phyloP scores from a whole-genome alignment of 2,113 vertebrate species.

The Salvelinus fontinalis region DNA sequence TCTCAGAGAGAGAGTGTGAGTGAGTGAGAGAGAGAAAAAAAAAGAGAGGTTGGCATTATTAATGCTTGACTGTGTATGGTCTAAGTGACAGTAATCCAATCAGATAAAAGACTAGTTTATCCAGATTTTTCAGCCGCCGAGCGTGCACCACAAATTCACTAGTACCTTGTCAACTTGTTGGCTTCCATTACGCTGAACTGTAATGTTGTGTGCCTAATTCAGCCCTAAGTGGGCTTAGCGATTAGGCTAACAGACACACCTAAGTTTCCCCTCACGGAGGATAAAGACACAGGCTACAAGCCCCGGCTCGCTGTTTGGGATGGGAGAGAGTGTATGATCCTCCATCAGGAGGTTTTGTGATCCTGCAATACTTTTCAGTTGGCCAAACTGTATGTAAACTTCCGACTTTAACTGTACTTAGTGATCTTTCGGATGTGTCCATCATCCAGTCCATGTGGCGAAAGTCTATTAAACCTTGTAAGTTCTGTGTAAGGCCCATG shows the following conservation, averaged over 20 bases:
- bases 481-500: background rate
- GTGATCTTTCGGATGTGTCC: no score
- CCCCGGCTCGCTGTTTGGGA: background rate
- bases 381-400: background rate
- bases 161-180: slow-evolving; percentile 56
- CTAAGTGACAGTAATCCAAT: slow-evolving; percentile 61
- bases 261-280: slow-evolving; percentile 42
- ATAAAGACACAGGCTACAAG: slow-evolving; percentile 22
- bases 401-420: no score
- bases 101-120: slow-evolving; percentile 64
- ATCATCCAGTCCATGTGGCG: no score
- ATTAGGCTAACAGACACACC: slow-evolving; percentile 40
- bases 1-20: background rate
- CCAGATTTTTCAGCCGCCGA: slow-evolving; percentile 48
- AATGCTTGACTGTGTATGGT: slow-evolving; percentile 33
- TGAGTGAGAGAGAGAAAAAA: background rate
- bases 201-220: slow-evolving; percentile 47
- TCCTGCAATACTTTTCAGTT: background rate
- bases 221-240: slow-evolving; percentile 48
- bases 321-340: background rate
- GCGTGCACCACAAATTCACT: slow-evolving; percentile 49
- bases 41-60: slow-evolving; percentile 21
- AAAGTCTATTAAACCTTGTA: background rate
- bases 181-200: slow-evolving; percentile 39
- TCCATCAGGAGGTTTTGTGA: background rate